A percentile compares a stretch with the other conserved stretches of the same genome.
These are phyloP conservation scores for Raja brachyura DNA, from an alignment of 2,113 vertebrate species.

Conservation along the genomic window DNA sequence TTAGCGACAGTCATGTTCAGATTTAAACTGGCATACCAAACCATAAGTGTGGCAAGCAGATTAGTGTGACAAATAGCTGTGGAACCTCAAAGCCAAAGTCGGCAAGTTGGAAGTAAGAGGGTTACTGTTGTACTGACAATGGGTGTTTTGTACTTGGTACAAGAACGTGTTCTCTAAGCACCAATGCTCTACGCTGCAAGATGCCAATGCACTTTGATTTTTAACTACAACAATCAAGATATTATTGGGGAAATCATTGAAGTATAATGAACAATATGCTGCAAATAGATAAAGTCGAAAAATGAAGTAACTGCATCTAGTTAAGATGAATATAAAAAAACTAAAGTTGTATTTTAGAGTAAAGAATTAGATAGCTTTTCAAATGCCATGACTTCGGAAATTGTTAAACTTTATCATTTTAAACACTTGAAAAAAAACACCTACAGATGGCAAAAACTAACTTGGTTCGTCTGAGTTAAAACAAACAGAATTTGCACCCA, in stretches of 20 bases:
- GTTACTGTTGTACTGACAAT: constrained; percentile 25
- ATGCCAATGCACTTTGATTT: not conserved
- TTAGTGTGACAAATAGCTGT: constrained; percentile 31
- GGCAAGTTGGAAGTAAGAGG: not conserved
- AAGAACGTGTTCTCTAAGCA: not conserved
- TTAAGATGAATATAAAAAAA: not conserved
- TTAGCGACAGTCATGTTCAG: not conserved
- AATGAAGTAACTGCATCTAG: not conserved
- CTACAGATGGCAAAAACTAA: not conserved
- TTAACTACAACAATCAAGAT: not conserved
- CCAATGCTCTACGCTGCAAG: not conserved
- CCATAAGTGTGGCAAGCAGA: not conserved
- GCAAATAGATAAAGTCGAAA: not conserved
- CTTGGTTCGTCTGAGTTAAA: constrained; percentile 13
- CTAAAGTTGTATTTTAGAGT: not conserved
- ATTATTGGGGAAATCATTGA: not conserved
- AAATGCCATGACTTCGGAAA: not conserved
- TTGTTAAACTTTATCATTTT: not conserved
- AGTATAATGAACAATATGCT: not conserved
- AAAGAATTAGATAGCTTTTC: not conserved
- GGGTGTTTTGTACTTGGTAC: constrained; percentile 18
- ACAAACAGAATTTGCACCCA: not conserved
- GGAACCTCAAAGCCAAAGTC: constrained; percentile 1
- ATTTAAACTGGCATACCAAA: not conserved
- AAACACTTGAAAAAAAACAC: not conserved